These are phyloP conservation scores for Aphodius granarius DNA, from an alignment of 2,888 invertebrate species.

Conservation along the genomic window DNA sequence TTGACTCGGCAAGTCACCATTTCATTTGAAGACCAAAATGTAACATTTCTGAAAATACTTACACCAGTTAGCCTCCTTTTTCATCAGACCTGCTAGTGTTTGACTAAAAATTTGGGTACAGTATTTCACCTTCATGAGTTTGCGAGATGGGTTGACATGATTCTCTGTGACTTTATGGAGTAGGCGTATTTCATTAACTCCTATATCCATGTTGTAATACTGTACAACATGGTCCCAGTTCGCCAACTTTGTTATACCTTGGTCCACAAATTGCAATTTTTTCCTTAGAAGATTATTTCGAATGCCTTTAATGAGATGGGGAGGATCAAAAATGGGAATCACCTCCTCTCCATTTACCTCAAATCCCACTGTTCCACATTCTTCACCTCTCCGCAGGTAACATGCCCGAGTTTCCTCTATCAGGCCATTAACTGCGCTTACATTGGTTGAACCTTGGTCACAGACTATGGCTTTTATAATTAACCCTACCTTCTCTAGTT, in stretches of 20 bases:
- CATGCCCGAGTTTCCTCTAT: not conserved
- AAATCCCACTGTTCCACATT: too few species aligned
- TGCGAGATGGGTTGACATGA: too few species aligned
- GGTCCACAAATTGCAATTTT: not conserved
- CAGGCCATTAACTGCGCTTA: not conserved
- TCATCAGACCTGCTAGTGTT: too few species aligned
- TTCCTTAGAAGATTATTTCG: not conserved
- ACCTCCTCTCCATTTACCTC: too few species aligned
- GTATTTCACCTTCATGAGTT: slow-evolving; percentile 9
- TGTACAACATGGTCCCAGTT: slow-evolving; percentile 1
- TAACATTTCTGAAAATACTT: too few species aligned
- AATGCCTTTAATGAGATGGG: slow-evolving; percentile 2
- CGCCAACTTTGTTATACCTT: not conserved
- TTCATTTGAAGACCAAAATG: too few species aligned
- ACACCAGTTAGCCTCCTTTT: too few species aligned
- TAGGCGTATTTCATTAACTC: too few species aligned
- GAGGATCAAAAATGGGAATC: too few species aligned
- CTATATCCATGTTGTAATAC: too few species aligned
- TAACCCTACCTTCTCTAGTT: not conserved
- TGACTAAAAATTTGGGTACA: slow-evolving; percentile 12
- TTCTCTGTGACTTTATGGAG: too few species aligned
- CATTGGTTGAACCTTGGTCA: slow-evolving; percentile 3
- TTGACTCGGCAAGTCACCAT: too few species aligned
- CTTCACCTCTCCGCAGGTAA: not conserved
- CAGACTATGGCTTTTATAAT: slow-evolving; percentile 5